A percentile compares a stretch with the other conserved stretches of the same genome.
phyloP scores from a whole-genome alignment of 2,888 invertebrate genomes.

The Lasioglossum lativentre region DNA sequence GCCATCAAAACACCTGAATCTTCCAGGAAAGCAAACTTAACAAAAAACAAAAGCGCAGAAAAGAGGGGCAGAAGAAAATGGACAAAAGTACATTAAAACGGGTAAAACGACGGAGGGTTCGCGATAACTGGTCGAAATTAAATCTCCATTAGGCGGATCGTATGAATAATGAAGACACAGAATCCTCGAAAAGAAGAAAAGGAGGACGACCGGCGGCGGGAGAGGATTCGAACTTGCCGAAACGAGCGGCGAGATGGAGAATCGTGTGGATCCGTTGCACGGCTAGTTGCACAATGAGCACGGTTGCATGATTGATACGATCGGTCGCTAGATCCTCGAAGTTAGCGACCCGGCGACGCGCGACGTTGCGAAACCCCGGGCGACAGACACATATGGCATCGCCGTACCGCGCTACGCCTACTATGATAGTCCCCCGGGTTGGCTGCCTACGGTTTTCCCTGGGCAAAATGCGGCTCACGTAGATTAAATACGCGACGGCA shows the following conservation, averaged over 20 bases:
- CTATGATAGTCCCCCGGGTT: constrained; percentile 13
- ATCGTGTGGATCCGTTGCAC: constrained; percentile 69
- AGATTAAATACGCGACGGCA: constrained; percentile 53
- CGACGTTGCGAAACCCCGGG: constrained; percentile 60
- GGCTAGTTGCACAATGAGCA: constrained; percentile 71
- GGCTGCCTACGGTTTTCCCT: constrained; percentile 25
- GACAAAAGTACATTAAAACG: constrained; percentile 15
- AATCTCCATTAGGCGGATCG: constrained; percentile 77
- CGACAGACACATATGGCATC: constrained; percentile 36
- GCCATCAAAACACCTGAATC: background rate
- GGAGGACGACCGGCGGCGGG: background rate
- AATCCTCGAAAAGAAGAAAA: constrained; percentile 32
- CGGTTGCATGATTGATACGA: constrained; percentile 67
- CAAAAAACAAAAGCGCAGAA: background rate
- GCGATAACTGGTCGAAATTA: constrained; percentile 75
- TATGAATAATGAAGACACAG: constrained; percentile 76
- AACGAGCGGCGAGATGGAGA: constrained; percentile 43
- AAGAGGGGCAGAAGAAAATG: background rate
- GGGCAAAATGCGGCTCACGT: constrained; percentile 61
- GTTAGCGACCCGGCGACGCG: constrained; percentile 16
- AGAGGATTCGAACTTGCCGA: constrained; percentile 17
- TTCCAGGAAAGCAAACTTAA: too few relatives aligned
- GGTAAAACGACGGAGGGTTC: constrained; percentile 41
- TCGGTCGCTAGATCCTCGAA: constrained; percentile 42
- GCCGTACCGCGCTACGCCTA: constrained; percentile 25